Conservation (phyloP, 1,140 invertebrate genomes). For the Polypedilum vanderplanki region DNA sequence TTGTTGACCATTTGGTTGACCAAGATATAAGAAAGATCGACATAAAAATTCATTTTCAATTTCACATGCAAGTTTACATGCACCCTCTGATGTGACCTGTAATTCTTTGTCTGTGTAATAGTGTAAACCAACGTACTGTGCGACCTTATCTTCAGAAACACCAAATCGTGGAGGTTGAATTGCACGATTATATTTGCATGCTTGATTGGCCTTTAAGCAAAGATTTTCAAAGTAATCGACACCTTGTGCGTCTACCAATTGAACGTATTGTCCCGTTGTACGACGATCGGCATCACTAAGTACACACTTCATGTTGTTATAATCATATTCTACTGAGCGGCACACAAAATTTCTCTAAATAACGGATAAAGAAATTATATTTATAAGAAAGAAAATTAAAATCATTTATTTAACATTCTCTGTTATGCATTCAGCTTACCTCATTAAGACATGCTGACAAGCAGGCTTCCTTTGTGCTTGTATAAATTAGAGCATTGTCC, state of each 20-base stretch:
- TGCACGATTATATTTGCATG: constrained; percentile 69
- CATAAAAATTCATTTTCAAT: constrained; percentile 90
- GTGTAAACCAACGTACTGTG: constrained; percentile 82
- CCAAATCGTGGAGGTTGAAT: constrained; percentile 77
- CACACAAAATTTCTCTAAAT: constrained; percentile 77
- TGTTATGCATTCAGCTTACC: constrained; percentile 46
- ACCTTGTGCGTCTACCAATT: constrained; percentile 81
- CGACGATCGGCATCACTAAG: constrained; percentile 81
- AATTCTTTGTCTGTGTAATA: constrained; percentile 92
- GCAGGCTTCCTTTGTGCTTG: constrained; percentile 88
- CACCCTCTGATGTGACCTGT: constrained; percentile 73
- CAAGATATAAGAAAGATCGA: constrained; percentile 79
- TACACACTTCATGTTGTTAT: constrained; percentile 83
- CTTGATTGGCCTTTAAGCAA: constrained; percentile 78
- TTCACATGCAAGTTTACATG: constrained; percentile 81
- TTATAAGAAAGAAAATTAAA: constrained; percentile 32
- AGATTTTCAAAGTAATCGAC: constrained; percentile 94
- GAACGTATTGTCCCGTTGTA: constrained; percentile 72
- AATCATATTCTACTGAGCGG: constrained; percentile 88
- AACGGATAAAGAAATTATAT: not conserved
- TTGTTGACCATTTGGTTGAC: constrained; percentile 60
- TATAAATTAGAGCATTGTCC: constrained; percentile 87
- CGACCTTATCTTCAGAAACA: constrained; percentile 80
- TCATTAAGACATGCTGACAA: constrained; percentile 86
- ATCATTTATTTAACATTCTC: constrained; percentile 12